These are phyloP conservation scores for Leuciscus waleckii DNA, from an alignment of 2,797 vertebrate genomes.

Conservation along the genomic window DNA sequence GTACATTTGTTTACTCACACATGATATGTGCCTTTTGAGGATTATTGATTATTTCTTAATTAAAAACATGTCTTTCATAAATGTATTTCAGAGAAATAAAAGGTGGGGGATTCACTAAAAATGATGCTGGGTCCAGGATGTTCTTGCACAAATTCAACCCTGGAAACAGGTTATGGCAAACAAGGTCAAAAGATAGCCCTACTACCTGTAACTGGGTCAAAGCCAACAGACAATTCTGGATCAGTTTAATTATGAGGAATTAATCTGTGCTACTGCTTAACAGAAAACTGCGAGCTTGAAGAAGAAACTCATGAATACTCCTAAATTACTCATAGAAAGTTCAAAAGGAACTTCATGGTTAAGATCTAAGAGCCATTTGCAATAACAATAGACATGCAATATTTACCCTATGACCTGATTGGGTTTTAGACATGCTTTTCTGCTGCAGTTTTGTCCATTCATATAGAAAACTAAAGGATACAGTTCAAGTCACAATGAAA, in stretches of 20 bases:
- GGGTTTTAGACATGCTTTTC: not conserved
- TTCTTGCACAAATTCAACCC: not conserved
- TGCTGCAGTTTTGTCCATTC: not conserved
- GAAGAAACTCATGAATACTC: not conserved
- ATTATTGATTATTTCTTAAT: not conserved
- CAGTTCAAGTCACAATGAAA: too few species aligned
- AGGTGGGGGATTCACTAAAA: not conserved
- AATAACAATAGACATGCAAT: not conserved
- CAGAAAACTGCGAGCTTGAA: not conserved
- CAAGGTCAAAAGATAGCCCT: constrained; percentile 2
- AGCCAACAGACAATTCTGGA: not conserved
- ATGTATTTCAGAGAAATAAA: not conserved
- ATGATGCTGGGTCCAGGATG: not conserved
- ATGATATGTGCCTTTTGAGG: not conserved
- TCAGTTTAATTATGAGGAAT: constrained; percentile 6
- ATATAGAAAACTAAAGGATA: not conserved
- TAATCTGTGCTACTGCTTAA: not conserved
- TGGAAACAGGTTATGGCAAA: not conserved
- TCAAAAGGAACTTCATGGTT: not conserved
- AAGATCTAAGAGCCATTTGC: not conserved
- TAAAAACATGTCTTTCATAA: not conserved
- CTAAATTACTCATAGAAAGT: not conserved
- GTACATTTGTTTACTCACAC: not conserved
- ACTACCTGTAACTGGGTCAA: constrained; percentile 7
- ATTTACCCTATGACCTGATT: not conserved